Percentiles rank a stretch among this genome's conserved stretches.
These are phyloP conservation scores for Halichondria panicea DNA, from an alignment of 37 sponge, comb jelly and placozoan species.

Conservation along the genomic window DNA sequence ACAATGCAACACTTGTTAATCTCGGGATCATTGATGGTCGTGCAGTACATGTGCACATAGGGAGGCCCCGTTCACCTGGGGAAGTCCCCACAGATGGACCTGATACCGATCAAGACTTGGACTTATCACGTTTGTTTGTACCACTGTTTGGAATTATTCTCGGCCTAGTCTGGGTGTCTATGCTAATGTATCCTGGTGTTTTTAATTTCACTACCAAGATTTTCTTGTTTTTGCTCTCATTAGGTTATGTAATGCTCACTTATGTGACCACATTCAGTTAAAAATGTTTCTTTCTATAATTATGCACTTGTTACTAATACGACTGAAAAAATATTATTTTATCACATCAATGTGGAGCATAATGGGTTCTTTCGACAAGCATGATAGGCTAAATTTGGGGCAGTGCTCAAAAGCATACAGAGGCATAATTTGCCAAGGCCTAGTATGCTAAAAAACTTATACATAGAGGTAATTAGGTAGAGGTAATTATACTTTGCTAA, in stretches of 20 bases:
- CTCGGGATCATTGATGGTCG: conserved; percentile 16
- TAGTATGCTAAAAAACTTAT: too few species aligned
- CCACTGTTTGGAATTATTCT: conserved; percentile 68
- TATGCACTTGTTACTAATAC: background rate
- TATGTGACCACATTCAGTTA: conserved; percentile 5
- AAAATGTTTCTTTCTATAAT: background rate
- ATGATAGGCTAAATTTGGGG: too few species aligned
- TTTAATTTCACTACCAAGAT: conserved; percentile 51
- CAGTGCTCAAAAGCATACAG: too few species aligned
- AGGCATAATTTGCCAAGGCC: too few species aligned
- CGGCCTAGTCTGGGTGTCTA: conserved; percentile 39
- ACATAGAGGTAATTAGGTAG: too few species aligned
- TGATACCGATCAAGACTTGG: conserved; percentile 16
- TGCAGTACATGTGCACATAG: conserved; percentile 62
- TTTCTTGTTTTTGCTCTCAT: conserved; percentile 50
- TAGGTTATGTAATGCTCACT: conserved; percentile 45
- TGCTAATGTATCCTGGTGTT: conserved; percentile 41
- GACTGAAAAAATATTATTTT: too few species aligned
- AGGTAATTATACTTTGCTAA: too few species aligned
- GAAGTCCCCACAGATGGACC: background rate
- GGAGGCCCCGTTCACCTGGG: conserved; percentile 15
- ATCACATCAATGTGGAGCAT: too few species aligned
- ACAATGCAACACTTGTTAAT: conserved; percentile 11
- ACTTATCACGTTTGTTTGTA: conserved; percentile 52
- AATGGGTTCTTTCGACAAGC: too few species aligned